A percentile compares a stretch with the other conserved stretches of the same genome.
Conservation (phyloP, 2,888 invertebrate genomes). For the Drosophila neonasuta region DNA sequence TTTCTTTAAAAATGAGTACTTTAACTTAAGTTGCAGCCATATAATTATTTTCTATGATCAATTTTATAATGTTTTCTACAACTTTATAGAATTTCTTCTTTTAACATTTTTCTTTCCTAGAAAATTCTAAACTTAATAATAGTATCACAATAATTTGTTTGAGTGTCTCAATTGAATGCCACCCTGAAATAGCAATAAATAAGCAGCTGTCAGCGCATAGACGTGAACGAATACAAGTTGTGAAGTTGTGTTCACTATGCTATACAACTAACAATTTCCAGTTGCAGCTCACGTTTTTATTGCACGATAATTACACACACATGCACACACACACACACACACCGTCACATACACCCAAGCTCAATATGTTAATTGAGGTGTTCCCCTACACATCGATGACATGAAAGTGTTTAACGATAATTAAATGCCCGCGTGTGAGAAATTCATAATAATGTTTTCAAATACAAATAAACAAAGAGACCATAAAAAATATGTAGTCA, state of each 20-base stretch:
- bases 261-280: constrained; percentile 30
- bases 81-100: no score
- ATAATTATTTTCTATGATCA: no score
- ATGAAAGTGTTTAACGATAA: constrained; percentile 64
- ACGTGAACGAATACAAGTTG: constrained; percentile 16
- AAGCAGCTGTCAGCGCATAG: constrained; percentile 5
- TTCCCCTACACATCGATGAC: constrained; percentile 58
- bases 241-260: not conserved
- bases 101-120: no score
- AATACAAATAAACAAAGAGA: constrained; percentile 3
- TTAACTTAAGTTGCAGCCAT: no score
- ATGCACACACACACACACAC: not conserved
- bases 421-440: constrained; percentile 68
- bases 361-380: constrained; percentile 56
- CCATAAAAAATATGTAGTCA: constrained; percentile 13
- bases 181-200: not conserved
- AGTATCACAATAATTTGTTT: not conserved
- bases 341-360: constrained; percentile 6
- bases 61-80: no score
- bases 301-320: constrained; percentile 61
- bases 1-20: no score
- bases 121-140: not conserved
- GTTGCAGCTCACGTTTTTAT: constrained; percentile 68
- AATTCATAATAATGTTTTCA: constrained; percentile 60
- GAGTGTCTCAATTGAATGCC: constrained; percentile 7